Base-by-base conservation (phyloP, 23 tunicate species). In the Pegea sp. region DNA sequence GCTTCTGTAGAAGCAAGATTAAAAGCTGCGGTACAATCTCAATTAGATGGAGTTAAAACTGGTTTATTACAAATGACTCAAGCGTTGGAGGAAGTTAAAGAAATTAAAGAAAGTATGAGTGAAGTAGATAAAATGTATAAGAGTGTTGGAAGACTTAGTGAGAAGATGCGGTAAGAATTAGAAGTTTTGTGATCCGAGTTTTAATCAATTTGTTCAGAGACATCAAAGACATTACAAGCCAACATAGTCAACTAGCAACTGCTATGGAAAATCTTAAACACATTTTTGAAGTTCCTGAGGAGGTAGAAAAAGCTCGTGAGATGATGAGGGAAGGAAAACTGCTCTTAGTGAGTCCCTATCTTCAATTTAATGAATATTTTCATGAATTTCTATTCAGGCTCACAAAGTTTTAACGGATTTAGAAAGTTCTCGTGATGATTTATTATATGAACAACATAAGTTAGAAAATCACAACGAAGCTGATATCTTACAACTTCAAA, bases 221-320 rank as follows among this genome's bases (percentile, higher is more conserved):
- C 49, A 89, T 89, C 49, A 89, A 89, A 62, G 98, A 89, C 43
- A 66, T 71, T 50, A 76, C 76, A 63, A 66, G 91, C 3, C 69
- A 86, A 53, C 98, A 89, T 53, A 52, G 98, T 1, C 98, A 89
- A 49, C 67, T 89, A 27, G 81, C 74, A 22, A 61, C 98, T 38
- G 98, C 98, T 27, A 89, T 89, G 98, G 98, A 89, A 56, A 89
- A 89, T 56, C 50, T 89, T 25, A 78, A 78, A 60, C 81, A 89
- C 43, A 71, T 89, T 4, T 89, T 89, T 65, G 74, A 71, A 18
- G 98, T 89, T 24, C 98, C 98, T 2, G 92, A 89, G 42, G 80
- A 67, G 44, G 90, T 89, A n/a, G 98, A 64, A 22, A 77, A 70
- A 61, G 90, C 80, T 4, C 31, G 81, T 25, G 75, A 63, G 3